Base-by-base conservation (phyloP, 1,140 invertebrate species). In the Lethrus apterus region DNA sequence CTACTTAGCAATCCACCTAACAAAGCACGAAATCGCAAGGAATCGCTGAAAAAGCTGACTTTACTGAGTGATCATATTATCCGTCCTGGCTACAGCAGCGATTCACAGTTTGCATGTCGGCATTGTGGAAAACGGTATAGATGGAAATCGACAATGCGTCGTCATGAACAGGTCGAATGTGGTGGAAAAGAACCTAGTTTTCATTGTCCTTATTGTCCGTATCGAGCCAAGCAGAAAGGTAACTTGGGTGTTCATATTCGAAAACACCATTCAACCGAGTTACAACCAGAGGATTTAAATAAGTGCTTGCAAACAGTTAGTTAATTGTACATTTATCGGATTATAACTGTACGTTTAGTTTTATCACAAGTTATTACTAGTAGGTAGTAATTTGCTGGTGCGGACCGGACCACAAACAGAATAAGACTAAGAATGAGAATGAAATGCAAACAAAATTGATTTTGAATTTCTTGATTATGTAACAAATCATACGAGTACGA, bases 111-210 rank as follows among this genome's bases (percentile, higher is more conserved):
- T 63, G 76, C 82, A 17, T 88, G 85, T 58, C 70, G 81, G 32
- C 82, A 85, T 58, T 89, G 85, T 66, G 83, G 84, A 30, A 87
- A 86, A 61, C 74, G 80, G 17, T 88, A 88, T 61, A 73, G 84
- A 54, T 87, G 84, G 84, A 86, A 86, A 62, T 86, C 83, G 10
- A 86, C 84, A 42, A 73, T 87, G 73, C 73, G 83, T 0, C 74
- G 84, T 4, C 87, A 91, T 67, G 84, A 88, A 62, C 83, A 80
- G 65, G 85, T 89, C 48, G 86, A 89, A 65, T 91, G 87, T 65
- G 86, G 86, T n/a, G 86, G 85, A 42, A 87, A 89, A 62, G 81
- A 84, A 47, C 84, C 82, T 1, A 77, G 81, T 33, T 87, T 89
- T 64, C 80, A 84, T 20, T 89, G 86, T 52, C 84, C 85, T 1